Evolutionary conservation across 2,888 invertebrate species (phyloP).

Genomic region (Cotesia congregata): DNA sequence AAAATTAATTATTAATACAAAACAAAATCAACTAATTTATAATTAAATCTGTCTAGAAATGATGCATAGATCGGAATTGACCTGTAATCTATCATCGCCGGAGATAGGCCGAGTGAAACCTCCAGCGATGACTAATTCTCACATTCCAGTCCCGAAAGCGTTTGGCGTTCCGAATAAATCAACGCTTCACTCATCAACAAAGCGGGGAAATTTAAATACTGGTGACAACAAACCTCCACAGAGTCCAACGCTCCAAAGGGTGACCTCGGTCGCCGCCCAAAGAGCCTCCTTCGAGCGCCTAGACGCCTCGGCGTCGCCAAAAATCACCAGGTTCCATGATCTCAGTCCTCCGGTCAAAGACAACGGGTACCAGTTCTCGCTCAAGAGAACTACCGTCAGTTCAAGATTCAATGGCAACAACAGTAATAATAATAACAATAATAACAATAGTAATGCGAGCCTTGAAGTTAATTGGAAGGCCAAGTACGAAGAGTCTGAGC

Average conservation of each 20-base stretch:
- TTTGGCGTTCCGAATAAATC: conserved; percentile 34
- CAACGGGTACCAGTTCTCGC: conserved; percentile 6
- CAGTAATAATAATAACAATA: conserved; percentile 46
- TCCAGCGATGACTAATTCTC: conserved; percentile 56
- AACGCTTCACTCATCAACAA: conserved; percentile 41
- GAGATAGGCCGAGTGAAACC: conserved; percentile 29
- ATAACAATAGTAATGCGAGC: conserved; percentile 8
- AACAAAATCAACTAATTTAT: neutral
- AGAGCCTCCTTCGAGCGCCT: conserved; percentile 65
- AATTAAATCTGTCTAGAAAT: conserved; percentile 28
- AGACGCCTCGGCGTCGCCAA: conserved; percentile 52
- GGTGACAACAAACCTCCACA: conserved; percentile 20
- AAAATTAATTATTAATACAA: neutral
- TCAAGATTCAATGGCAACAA: conserved; percentile 58
- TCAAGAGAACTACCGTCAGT: conserved; percentile 34
- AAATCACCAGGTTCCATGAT: conserved; percentile 21
- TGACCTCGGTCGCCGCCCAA: conserved; percentile 65
- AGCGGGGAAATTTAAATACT: conserved; percentile 30
- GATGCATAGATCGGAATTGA: conserved; percentile 64
- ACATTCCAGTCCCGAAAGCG: conserved; percentile 64
- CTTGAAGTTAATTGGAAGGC: conserved; percentile 74
- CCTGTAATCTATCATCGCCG: conserved; percentile 30
- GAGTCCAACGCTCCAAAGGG: conserved; percentile 47
- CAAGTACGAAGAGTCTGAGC: conserved; percentile 81
- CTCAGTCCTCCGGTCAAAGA: conserved; percentile 38